Evolutionary conservation across 2,797 vertebrate species (phyloP).

Genomic region (Sandelia bainsii): DNA sequence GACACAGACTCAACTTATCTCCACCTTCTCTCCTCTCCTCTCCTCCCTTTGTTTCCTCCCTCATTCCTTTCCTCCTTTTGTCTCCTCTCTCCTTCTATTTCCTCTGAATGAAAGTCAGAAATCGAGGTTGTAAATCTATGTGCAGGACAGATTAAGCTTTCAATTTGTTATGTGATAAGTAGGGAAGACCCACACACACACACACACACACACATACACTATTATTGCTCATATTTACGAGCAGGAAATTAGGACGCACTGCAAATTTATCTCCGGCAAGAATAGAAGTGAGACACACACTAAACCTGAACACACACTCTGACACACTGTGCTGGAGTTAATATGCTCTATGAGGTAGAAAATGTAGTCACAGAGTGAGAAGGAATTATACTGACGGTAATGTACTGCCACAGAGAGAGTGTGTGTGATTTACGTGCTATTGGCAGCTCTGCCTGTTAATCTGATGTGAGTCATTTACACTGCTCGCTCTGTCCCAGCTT

Average conservation of each 20-base stretch:
- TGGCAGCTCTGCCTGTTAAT: slow-evolving; percentile 47
- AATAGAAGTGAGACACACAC: slow-evolving; percentile 39
- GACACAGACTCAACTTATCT: background rate
- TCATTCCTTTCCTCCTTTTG: background rate
- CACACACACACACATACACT: slow-evolving; percentile 70
- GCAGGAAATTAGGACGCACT: slow-evolving; percentile 94
- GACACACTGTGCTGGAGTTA: slow-evolving; percentile 74
- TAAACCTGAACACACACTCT: slow-evolving; percentile 14
- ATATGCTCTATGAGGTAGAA: slow-evolving; percentile 99
- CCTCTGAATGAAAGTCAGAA: background rate
- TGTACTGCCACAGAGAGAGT: slow-evolving; percentile 51
- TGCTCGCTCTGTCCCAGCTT: slow-evolving; percentile 22
- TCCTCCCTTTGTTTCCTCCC: background rate
- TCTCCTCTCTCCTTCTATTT: slow-evolving; percentile 2
- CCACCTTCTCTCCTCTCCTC: background rate
- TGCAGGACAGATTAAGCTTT: slow-evolving; percentile 66
- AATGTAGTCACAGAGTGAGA: slow-evolving; percentile 94
- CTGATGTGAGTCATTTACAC: slow-evolving; percentile 49
- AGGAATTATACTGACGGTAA: slow-evolving; percentile 91
- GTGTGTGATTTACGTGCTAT: slow-evolving; percentile 35
- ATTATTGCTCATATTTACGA: slow-evolving; percentile 95
- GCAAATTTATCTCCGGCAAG: slow-evolving; percentile 94
- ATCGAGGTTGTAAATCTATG: slow-evolving; percentile 58
- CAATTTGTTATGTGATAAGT: slow-evolving; percentile 91
- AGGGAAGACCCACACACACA: slow-evolving; percentile 74